These are phyloP conservation scores for Callosobruchus maculatus DNA, from an alignment of 2,888 invertebrate genomes.

Conservation along the genomic window DNA sequence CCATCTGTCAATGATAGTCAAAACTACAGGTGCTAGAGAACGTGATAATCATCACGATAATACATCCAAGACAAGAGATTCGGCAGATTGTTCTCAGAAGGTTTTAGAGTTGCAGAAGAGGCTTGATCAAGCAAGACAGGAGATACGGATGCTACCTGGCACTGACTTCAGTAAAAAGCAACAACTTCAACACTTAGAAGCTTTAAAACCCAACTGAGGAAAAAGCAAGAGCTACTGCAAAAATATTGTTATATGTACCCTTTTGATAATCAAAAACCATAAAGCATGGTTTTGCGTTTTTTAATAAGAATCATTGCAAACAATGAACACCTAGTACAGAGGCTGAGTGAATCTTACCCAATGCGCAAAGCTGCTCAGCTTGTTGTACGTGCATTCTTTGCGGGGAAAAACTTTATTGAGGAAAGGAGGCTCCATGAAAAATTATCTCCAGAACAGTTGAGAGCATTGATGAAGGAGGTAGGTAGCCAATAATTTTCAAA, in stretches of 20 bases:
- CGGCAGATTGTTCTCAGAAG: conserved; percentile 83
- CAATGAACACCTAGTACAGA: conserved; percentile 74
- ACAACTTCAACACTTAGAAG: conserved; percentile 82
- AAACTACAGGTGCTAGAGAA: no score
- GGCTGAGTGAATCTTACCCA: conserved; percentile 79
- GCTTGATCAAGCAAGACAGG: conserved; percentile 78
- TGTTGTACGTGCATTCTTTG: conserved; percentile 68
- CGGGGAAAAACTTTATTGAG: conserved; percentile 56
- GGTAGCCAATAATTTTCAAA: conserved; percentile 60
- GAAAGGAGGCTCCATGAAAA: conserved; percentile 52
- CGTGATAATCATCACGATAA: conserved; percentile 81
- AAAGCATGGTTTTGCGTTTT: conserved; percentile 66
- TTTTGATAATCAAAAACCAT: conserved; percentile 62
- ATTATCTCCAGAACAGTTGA: conserved; percentile 50
- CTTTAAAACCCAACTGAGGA: conserved; percentile 78
- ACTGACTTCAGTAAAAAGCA: conserved; percentile 92
- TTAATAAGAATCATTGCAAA: conserved; percentile 70
- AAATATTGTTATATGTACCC: conserved; percentile 88
- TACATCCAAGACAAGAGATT: conserved; percentile 78
- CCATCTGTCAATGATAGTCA: no score
- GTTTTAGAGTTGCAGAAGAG: conserved; percentile 85
- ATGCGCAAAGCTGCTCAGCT: conserved; percentile 78
- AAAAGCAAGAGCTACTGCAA: conserved; percentile 82
- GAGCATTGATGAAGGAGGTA: conserved; percentile 56
- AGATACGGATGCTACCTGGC: conserved; percentile 78